Conservation (phyloP, 2,888 invertebrate genomes). For the Sialis lutaria region DNA sequence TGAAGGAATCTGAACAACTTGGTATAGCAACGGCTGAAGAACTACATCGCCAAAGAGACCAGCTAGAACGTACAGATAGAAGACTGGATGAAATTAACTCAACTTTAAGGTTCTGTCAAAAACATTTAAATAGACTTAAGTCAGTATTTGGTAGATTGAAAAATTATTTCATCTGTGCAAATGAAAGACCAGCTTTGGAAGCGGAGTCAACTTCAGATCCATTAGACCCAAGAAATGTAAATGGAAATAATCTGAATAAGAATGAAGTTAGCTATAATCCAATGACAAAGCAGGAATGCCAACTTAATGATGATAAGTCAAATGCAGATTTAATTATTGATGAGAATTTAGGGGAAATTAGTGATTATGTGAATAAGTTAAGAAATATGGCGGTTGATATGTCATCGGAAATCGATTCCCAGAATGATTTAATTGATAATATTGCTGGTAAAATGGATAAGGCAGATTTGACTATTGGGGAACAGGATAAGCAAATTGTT, state of each 20-base stretch:
- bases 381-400: slow-evolving; percentile 74
- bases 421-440: slow-evolving; percentile 73
- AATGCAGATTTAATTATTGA: slow-evolving; percentile 32
- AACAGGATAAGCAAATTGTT: slow-evolving; percentile 81
- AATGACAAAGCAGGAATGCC: slow-evolving; percentile 29
- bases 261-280: slow-evolving; percentile 33
- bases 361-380: slow-evolving; percentile 62
- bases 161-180: slow-evolving; percentile 74
- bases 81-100: slow-evolving; percentile 82
- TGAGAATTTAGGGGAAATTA: slow-evolving; percentile 74
- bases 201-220: too few relatives aligned
- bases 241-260: not conserved
- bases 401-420: slow-evolving; percentile 74
- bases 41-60: slow-evolving; percentile 74
- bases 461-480: slow-evolving; percentile 62
- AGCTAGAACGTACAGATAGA: slow-evolving; percentile 73
- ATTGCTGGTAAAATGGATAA: slow-evolving; percentile 72
- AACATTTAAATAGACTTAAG: slow-evolving; percentile 87
- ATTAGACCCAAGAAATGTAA: not conserved
- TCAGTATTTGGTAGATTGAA: slow-evolving; percentile 94
- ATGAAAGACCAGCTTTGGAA: slow-evolving; percentile 23
- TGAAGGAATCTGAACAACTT: slow-evolving; percentile 84
- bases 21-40: slow-evolving; percentile 91
- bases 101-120: slow-evolving; percentile 77
- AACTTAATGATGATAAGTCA: slow-evolving; percentile 26